A percentile compares a stretch with the other conserved stretches of the same genome.
Conservation (phyloP, 2,113 vertebrate genomes). For the Dolichotis patagonum region DNA sequence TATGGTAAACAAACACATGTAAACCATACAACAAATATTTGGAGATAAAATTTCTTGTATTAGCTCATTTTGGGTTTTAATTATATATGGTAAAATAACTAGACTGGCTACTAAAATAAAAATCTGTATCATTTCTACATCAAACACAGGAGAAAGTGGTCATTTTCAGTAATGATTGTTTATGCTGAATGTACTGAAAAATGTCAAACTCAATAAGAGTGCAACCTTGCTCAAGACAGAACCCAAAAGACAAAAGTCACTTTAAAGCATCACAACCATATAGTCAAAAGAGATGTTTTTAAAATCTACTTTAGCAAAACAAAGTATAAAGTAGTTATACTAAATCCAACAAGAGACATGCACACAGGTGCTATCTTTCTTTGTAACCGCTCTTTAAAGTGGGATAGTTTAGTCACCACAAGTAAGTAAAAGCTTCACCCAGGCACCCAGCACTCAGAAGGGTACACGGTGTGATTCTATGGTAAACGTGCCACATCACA, state of each 20-base stretch:
- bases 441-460: not conserved
- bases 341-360: not conserved
- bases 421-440: not conserved
- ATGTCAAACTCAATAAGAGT: not conserved
- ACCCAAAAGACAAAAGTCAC: not conserved
- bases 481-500: not conserved
- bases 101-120: conserved; percentile 4
- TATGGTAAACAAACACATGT: not conserved
- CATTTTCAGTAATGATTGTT: not conserved
- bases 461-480: not conserved
- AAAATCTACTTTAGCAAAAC: not conserved
- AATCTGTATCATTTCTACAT: not conserved
- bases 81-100: not conserved
- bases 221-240: not conserved
- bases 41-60: not conserved
- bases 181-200: not conserved
- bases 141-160: not conserved
- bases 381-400: not conserved
- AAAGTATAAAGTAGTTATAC: not conserved
- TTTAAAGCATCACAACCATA: not conserved
- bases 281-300: not conserved
- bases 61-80: not conserved
- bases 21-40: not conserved
- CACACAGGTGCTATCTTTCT: not conserved
- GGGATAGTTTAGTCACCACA: not conserved